Evolutionary conservation across 2,888 invertebrate species (phyloP), one percentile per base, ranked within the genome.

Genomic region (Serripes groenlandicus): DNA sequence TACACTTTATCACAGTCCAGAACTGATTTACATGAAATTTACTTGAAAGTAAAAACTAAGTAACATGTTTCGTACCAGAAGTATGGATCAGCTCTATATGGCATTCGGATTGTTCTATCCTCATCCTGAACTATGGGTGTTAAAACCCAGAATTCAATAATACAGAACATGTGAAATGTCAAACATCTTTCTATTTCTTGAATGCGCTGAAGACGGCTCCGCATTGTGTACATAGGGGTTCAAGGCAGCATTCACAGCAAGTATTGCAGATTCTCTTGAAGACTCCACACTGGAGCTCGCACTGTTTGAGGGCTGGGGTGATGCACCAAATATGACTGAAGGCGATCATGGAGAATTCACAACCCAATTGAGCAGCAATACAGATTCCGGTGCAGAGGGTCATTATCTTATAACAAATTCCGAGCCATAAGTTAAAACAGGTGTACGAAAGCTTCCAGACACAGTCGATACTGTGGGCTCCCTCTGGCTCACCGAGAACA

Each of bases 331-430:
- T 96, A 95, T 97, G 96, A 72, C 75, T 74, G 87, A 92, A 91
- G 18, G 97, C 96, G 23, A 97, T 95, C 88, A 96, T 72, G 60
- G 91, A 92, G 78, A 93, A 92, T 78, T 91, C 89, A 69, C 89
- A 91, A 7, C 92, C 93, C 69, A 97, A 95, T 86, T 96, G 94
- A 81, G 97, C 95, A 1, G 97, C 97, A 72, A 96, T 95, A 37
- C 97, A 95, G n/a, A 97, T 96, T 0, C 97, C 97, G 11, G 96
- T 95, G 37, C 97, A 90, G 64, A 97, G 96, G 0, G 96, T 96
- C 58, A 97, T 95, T 68, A 96, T 93, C n/a, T 96, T 96, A 95
- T 97, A 97, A 94, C 97, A 97, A 93, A 96, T 96, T 92, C 96
- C 96, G 87, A 96, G 95, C 42, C 97, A 96, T 88, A 96, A 95